Base-by-base conservation (phyloP, 2,888 invertebrate species). In the Aleiodes testaceus region DNA sequence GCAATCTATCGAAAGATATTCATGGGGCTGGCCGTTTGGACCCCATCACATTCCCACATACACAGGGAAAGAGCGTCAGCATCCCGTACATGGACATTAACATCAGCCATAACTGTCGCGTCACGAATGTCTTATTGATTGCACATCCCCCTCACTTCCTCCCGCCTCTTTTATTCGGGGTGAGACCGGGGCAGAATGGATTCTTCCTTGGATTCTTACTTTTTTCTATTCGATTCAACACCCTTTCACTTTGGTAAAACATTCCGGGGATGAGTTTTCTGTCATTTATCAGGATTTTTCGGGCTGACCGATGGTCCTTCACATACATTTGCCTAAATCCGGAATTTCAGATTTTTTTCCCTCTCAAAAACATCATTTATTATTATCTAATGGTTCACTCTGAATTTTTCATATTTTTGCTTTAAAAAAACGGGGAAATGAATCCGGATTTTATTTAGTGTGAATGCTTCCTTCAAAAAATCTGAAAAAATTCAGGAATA, bases 1-100 rank as follows among this genome's bases (percentile, higher is more conserved):
- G 87, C 87, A 87, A 87, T 87, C 87, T 87, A 86, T 87, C 87
- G 87, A 87, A 87, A 87, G 87, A 87, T 87, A 87, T 87, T 87
- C 87, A 87, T 87, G 86, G 86, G 85, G 85, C 81, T 82, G 82
- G 81, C 82, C 83, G 81, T 78, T 80, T 81, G 64, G 63, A 50
- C 72, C 72, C 70, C 70, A 70, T 70, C 70, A 70, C 61, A 71
- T 59, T 44, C 20, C 20, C 61, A n/a, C 22, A 14, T 30, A 26
- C 26, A 26, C 26, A 26, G 26, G 5, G 26, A 26, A 5, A 36
- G 44, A 47, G 14, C 7, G 14, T 11, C 52, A 47, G 14, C 7
- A 26, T 11, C 45, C 20, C 22, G 22, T 45, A 45, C 45, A 63
- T 22, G 63, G 59, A 52, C 16, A 49, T 45, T 59, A 47, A 82